A percentile compares a stretch with the other conserved stretches of the same genome.
Conservation (phyloP, 2,797 vertebrate genomes). For the Eulemur albifrons region DNA sequence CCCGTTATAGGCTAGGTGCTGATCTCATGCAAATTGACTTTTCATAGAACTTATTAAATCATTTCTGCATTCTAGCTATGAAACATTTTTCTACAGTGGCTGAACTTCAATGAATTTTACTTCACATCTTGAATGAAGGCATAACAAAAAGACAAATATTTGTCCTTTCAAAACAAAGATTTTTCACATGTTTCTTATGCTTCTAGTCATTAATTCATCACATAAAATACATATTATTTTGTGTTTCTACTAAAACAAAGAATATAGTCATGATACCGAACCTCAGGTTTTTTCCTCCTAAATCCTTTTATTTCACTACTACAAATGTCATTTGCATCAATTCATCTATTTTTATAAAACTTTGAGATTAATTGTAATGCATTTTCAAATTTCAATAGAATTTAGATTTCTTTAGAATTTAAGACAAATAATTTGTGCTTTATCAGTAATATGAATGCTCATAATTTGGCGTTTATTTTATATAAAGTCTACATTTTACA, state of each 20-base stretch:
- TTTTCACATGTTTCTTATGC: constrained; percentile 59
- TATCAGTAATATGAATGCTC: not conserved
- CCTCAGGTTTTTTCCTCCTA: not conserved
- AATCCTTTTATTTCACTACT: not conserved
- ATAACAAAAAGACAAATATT: constrained; percentile 78
- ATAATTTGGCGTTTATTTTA: constrained; percentile 55
- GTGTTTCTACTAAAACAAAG: not conserved
- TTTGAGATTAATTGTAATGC: not conserved
- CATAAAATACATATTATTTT: constrained; percentile 49
- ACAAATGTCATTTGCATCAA: not conserved
- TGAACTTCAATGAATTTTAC: constrained; percentile 81
- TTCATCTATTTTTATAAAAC: not conserved
- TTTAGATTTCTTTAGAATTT: constrained; percentile 36
- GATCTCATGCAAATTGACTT: constrained; percentile 92
- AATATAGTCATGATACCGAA: not conserved
- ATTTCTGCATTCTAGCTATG: constrained; percentile 83
- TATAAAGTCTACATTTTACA: constrained; percentile 15
- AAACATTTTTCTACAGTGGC: constrained; percentile 80
- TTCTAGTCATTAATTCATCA: constrained; percentile 73
- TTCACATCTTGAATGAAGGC: constrained; percentile 68
- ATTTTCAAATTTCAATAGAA: constrained; percentile 28
- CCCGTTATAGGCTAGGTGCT: constrained; percentile 91
- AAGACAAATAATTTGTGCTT: not conserved
- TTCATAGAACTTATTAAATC: constrained; percentile 87
- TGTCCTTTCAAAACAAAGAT: constrained; percentile 75